Evolutionary conservation across 2,797 vertebrate genomes (phyloP).

Genomic region (Galaxias olidus): DNA sequence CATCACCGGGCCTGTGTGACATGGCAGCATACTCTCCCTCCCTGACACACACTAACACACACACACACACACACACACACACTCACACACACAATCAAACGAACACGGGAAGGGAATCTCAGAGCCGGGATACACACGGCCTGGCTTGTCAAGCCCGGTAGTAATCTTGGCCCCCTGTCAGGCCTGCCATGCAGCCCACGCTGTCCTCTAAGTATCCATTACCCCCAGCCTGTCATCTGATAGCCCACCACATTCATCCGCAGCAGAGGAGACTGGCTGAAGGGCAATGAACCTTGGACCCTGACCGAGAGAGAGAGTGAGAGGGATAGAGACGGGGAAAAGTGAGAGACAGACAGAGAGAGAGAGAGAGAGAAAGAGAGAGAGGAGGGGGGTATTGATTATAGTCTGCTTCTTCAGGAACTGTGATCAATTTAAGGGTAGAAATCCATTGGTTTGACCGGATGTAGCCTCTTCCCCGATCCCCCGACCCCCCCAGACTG

Average conservation of each 20-base stretch:
- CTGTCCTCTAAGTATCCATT: constrained; percentile 56
- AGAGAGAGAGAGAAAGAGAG: constrained; percentile 15
- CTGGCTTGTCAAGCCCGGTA: not conserved
- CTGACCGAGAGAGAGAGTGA: constrained; percentile 31
- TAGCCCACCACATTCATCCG: constrained; percentile 62
- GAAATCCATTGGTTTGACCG: constrained; percentile 26
- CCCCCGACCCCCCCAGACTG: not conserved
- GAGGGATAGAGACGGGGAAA: constrained; percentile 17
- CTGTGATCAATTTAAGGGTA: constrained; percentile 42
- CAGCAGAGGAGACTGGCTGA: constrained; percentile 50
- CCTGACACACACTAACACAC: not conserved
- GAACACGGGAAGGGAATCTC: not conserved
- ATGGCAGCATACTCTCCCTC: not conserved
- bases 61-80: constrained; percentile 11
- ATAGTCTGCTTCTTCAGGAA: constrained; percentile 16
- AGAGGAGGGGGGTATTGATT: constrained; percentile 45
- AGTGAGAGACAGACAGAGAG: not conserved
- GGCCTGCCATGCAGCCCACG: constrained; percentile 14
- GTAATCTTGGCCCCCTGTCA: not conserved
- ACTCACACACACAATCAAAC: constrained; percentile 2
- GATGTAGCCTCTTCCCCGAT: not conserved
- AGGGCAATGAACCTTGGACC: constrained; percentile 55
- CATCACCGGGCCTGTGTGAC: not conserved
- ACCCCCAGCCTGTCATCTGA: constrained; percentile 62
- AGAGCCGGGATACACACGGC: constrained; percentile 15